Evolutionary conservation across 1,140 invertebrate genomes (phyloP), one percentile per base, ranked within the genome.

Genomic region (Luehdorfia chinensis): DNA sequence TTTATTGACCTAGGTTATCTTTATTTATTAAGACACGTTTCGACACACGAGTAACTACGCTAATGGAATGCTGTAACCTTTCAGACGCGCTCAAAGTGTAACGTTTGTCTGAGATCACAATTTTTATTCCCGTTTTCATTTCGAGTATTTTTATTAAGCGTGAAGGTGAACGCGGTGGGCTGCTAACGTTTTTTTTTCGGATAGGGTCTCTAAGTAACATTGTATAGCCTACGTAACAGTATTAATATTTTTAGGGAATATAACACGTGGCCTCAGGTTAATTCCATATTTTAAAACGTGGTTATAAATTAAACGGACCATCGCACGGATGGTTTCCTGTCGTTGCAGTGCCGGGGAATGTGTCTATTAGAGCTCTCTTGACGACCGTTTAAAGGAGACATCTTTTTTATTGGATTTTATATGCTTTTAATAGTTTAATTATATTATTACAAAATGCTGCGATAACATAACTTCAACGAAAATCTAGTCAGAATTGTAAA

Each of bases 151-250:
- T 16, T 15, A 16, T 28, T 14, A 16, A 47, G 45, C 31, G 54
- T 50, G 44, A 51, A 50, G 41, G 28, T 46, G 25, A 34, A n/a
- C 27, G 37, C 28, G 23, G 16, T 47, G 16, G 28, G 19, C 41
- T 18, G 36, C 41, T 21, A 27, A 46, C 15, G 33, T 46, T 37
- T 13, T n/a, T n/a, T n/a, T n/a, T 21, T 27, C 12, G 15, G 32
- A 43, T 33, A 53, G 44, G 44, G 31, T 37, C 36, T 47, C 16
- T 31, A 47, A 47, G 34, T 50, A 30, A 50, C 43, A 18, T 19
- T 61, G 51, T 66, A 66, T 63, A 54, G 49, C 36, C 51, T 69
- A 65, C 47, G 55, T 65, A 73, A 75, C 77, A 81, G 77, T 83
- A 83, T 83, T 83, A 79, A 72, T 28, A 72, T 56, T 39, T 54